These are phyloP conservation scores for Chrysomela aeneicollis DNA, from an alignment of 2,888 invertebrate species.

Conservation along the genomic window DNA sequence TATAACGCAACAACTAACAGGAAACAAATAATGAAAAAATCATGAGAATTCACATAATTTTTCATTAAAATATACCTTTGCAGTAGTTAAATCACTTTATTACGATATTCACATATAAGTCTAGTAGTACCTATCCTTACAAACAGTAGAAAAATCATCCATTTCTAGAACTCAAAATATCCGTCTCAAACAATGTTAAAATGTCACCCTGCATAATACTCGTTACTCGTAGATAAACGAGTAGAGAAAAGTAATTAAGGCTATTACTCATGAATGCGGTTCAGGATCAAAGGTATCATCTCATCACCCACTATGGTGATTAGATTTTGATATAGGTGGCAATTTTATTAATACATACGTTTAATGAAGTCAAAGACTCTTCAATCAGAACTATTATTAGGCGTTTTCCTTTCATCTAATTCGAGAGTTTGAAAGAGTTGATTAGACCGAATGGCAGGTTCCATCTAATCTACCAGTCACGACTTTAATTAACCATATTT, in stretches of 20 bases:
- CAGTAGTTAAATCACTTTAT: too few species aligned
- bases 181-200: too few species aligned
- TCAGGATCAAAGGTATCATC: not conserved
- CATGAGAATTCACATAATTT: too few species aligned
- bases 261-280: conserved; percentile 13
- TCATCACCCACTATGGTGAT: not conserved
- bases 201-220: too few species aligned
- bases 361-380: conserved; percentile 15
- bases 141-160: too few species aligned
- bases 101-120: too few species aligned
- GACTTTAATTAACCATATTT: conserved; percentile 25
- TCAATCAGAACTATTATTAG: conserved; percentile 30
- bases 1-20: too few species aligned
- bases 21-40: too few species aligned
- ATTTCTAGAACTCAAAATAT: too few species aligned
- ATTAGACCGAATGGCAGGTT: conserved; percentile 34
- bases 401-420: conserved; percentile 22
- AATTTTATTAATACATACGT: conserved; percentile 5
- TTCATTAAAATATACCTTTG: too few species aligned
- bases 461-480: conserved; percentile 35
- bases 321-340: conserved; percentile 9
- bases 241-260: not conserved
- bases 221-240: too few species aligned
- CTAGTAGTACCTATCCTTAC: too few species aligned
- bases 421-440: conserved; percentile 19